phyloP scores from a whole-genome alignment of 23 tunicate genomes.

The Ciona savignyi region DNA sequence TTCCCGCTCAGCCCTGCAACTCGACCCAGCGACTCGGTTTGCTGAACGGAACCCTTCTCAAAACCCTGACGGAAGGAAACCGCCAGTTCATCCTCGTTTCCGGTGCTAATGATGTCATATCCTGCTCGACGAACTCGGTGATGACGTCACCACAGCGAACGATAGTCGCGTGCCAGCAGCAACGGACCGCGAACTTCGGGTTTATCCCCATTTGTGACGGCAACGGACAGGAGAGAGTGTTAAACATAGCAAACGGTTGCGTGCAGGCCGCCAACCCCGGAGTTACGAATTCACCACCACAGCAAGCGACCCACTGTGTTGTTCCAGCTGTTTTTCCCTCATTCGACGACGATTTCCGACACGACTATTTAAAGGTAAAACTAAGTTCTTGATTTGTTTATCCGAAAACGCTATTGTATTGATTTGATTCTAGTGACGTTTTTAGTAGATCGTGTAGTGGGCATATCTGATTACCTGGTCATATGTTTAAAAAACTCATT shows the following conservation, averaged over 20 bases:
- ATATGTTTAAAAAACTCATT: too few relatives aligned
- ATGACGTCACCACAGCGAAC: neutral
- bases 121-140: neutral
- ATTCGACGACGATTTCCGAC: neutral
- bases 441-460: too few relatives aligned
- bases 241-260: neutral
- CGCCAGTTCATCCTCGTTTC: conserved; percentile 41
- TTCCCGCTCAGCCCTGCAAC: neutral
- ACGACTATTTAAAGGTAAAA: neutral
- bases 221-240: neutral
- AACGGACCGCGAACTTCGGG: neutral
- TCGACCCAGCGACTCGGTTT: conserved; percentile 13
- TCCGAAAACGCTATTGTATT: too few relatives aligned
- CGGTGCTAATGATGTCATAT: conserved; percentile 2
- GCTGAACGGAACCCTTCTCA: conserved; percentile 34
- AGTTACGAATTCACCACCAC: neutral
- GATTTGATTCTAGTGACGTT: too few relatives aligned
- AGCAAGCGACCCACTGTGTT: neutral
- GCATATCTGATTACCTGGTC: too few relatives aligned
- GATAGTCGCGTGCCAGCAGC: neutral
- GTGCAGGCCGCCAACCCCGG: neutral
- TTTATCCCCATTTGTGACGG: neutral
- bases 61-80: conserved; percentile 22
- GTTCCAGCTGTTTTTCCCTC: neutral
- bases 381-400: too few relatives aligned